A percentile compares a stretch with the other conserved stretches of the same genome.
Evolutionary conservation across 2,888 invertebrate species (phyloP).

Genomic region (Scaptodrosophila latifasciaeformis): DNA sequence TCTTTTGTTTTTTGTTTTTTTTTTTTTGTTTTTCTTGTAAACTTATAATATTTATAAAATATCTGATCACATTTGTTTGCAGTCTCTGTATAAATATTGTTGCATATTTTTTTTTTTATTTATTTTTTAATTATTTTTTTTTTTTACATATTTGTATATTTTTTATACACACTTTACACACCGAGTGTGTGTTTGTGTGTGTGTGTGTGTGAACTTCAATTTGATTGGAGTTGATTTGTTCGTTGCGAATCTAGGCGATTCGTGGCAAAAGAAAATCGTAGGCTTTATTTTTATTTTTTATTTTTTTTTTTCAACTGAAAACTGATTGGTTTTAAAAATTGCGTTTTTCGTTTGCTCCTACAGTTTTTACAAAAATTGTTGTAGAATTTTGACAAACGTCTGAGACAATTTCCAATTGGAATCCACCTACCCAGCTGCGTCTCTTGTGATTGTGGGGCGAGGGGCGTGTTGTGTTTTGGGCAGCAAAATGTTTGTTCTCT

Average conservation of each 20-base stretch:
- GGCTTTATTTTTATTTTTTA: too few species aligned
- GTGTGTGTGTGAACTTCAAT: too few species aligned
- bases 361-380: conserved; percentile 59
- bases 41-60: conserved; percentile 73
- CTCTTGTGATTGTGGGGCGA: not conserved
- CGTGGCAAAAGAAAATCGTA: too few species aligned
- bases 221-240: not conserved
- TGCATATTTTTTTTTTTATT: conserved; percentile 32
- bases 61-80: conserved; percentile 76
- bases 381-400: conserved; percentile 61
- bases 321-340: conserved; percentile 52
- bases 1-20: conserved; percentile 41
- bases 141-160: conserved; percentile 19
- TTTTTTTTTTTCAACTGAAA: conserved; percentile 21
- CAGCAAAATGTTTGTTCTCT: conserved; percentile 24
- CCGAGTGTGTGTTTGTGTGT: conserved; percentile 7
- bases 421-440: not conserved
- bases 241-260: not conserved
- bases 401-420: conserved; percentile 44
- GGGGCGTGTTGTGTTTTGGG: not conserved
- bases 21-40: conserved; percentile 58
- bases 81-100: conserved; percentile 74
- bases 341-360: conserved; percentile 74
- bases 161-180: conserved; percentile 58
- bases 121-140: conserved; percentile 23